Conservation (phyloP, 2,888 invertebrate species). For the Anorthoa munda region DNA sequence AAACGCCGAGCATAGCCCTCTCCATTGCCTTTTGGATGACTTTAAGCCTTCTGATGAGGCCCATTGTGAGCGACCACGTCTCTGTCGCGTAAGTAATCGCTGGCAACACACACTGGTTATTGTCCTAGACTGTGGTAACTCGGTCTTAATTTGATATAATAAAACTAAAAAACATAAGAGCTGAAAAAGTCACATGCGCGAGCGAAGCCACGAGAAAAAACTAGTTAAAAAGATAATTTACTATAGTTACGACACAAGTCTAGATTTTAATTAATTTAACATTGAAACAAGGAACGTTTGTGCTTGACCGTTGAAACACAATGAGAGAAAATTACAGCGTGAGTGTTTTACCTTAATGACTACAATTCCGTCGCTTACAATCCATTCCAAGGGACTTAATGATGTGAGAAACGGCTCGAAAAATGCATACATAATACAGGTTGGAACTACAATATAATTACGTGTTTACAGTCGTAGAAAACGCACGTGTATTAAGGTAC, state of each 20-base stretch:
- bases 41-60: no score
- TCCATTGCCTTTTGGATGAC: no score
- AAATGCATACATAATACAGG: constrained; percentile 39
- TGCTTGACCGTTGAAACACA: constrained; percentile 53
- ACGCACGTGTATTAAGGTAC: constrained; percentile 10
- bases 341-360: constrained; percentile 53
- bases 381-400: constrained; percentile 45
- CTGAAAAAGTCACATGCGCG: no score
- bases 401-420: constrained; percentile 60
- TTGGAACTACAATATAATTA: constrained; percentile 40
- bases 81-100: no score
- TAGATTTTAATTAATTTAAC: constrained; percentile 45
- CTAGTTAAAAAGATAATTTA: no score
- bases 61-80: no score
- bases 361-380: constrained; percentile 40
- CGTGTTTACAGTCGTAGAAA: constrained; percentile 31
- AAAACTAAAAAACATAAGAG: no score
- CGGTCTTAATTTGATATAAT: no score
- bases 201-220: no score
- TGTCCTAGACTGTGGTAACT: no score
- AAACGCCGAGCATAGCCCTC: no score
- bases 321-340: constrained; percentile 60
- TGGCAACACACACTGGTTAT: no score
- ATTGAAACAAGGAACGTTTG: constrained; percentile 24
- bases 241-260: neutral